Percentiles rank a stretch among this genome's conserved stretches.
Evolutionary conservation across 2,113 vertebrate genomes (phyloP).

Genomic region (Calidris pygmaea): DNA sequence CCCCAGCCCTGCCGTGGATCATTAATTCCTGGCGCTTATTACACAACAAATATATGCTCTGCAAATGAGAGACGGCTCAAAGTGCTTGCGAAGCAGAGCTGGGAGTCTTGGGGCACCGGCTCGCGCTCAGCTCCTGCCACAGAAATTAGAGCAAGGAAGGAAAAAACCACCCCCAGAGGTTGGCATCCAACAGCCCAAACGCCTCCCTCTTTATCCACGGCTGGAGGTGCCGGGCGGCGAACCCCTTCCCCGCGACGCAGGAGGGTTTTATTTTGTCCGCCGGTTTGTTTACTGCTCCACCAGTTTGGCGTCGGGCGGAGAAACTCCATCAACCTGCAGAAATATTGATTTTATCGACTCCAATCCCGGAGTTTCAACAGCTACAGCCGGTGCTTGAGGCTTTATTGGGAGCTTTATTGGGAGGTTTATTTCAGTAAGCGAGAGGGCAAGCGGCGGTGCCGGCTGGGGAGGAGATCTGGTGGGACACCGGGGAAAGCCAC

Average conservation of each 20-base stretch:
- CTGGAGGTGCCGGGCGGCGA: not conserved
- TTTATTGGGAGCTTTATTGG: slow-evolving; percentile 50
- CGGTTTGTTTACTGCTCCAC: not conserved
- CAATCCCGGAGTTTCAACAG: slow-evolving; percentile 34
- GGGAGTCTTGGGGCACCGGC: not conserved
- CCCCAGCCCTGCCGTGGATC: slow-evolving; percentile 32
- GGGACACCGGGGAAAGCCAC: not conserved
- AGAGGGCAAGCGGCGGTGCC: not conserved
- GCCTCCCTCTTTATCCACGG: rapidly evolving
- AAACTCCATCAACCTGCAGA: slow-evolving; percentile 55
- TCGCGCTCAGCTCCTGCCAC: not conserved
- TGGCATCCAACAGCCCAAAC: rapidly evolving
- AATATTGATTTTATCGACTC: slow-evolving; percentile 63
- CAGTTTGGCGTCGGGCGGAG: not conserved
- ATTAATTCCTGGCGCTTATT: slow-evolving; percentile 73
- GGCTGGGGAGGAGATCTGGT: not conserved
- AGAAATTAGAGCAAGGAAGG: not conserved
- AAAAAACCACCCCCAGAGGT: not conserved
- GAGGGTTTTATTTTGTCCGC: not conserved
- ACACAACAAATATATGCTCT: slow-evolving; percentile 76
- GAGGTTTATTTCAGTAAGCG: slow-evolving; percentile 27
- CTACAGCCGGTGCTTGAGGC: not conserved
- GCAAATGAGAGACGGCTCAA: slow-evolving; percentile 57
- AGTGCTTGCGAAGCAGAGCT: not conserved
- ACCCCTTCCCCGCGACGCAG: not conserved